Percentiles rank a stretch among this genome's conserved stretches.
Conservation (phyloP, 2,797 vertebrate genomes). For the Cirrhinus mrigala region DNA sequence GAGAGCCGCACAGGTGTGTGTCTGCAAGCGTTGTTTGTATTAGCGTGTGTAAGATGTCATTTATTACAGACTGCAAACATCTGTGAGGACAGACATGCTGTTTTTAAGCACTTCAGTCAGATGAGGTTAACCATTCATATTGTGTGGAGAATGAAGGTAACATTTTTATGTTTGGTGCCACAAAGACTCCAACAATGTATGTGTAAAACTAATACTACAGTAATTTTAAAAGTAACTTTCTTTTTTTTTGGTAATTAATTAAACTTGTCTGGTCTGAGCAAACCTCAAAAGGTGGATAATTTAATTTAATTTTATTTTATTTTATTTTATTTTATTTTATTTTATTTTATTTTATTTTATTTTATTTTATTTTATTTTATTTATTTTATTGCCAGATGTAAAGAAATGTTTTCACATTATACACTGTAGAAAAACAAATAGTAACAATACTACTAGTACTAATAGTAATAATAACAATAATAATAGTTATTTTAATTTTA, state of each 20-base stretch:
- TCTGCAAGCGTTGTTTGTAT: slow-evolving; percentile 1
- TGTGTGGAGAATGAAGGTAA: slow-evolving; percentile 31
- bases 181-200: background rate
- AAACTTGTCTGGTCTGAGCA: background rate
- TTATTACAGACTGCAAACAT: slow-evolving; percentile 54
- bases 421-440: background rate
- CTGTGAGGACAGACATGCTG: slow-evolving; percentile 35
- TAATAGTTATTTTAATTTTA: background rate
- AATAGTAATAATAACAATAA: background rate
- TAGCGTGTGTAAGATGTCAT: slow-evolving; percentile 32
- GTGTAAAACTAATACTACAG: background rate
- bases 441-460: too few relatives aligned
- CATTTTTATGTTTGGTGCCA: slow-evolving; percentile 22
- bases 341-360: too few relatives aligned
- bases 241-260: too few relatives aligned
- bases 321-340: too few relatives aligned
- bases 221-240: background rate
- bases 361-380: too few relatives aligned
- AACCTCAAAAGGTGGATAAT: background rate
- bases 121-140: slow-evolving; percentile 35
- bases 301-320: too few relatives aligned
- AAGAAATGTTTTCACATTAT: background rate
- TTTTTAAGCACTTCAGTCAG: slow-evolving; percentile 43
- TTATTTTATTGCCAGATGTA: too few relatives aligned
- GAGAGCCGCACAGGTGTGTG: background rate